Conservation (phyloP, 2,113 vertebrate genomes). For the Neopipo cinnamomea region DNA sequence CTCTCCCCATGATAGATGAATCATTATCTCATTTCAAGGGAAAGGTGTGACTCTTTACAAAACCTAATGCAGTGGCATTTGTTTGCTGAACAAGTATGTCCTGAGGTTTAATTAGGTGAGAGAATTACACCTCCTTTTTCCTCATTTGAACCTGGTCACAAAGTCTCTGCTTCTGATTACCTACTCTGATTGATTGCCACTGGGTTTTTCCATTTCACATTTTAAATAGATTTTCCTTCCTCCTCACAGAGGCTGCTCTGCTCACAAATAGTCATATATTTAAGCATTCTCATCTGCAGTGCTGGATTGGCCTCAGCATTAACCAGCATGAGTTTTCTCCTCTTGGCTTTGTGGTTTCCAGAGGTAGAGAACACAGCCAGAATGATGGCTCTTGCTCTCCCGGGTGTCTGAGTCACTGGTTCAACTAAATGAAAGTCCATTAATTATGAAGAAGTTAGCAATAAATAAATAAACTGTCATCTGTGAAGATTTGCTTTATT, state of each 20-base stretch:
- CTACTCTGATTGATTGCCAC: background rate
- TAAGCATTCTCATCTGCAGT: background rate
- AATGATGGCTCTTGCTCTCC: background rate
- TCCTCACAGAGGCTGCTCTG: background rate
- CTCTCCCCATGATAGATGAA: background rate
- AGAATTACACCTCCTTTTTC: background rate
- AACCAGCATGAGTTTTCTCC: background rate
- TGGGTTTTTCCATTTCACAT: background rate
- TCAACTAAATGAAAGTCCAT: constrained; percentile 16
- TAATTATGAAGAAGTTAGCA: constrained; percentile 3
- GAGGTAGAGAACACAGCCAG: background rate
- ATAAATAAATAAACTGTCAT: background rate
- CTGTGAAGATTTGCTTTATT: background rate
- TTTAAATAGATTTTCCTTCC: background rate
- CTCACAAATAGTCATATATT: background rate
- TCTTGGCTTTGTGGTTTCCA: background rate
- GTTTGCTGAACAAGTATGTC: background rate
- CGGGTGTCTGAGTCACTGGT: background rate
- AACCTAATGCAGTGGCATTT: background rate
- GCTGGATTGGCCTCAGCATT: background rate
- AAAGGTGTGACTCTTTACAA: background rate
- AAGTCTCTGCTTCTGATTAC: background rate
- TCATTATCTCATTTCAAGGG: background rate
- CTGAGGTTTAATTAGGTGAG: background rate
- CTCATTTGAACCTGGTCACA: background rate